Evolutionary conservation across 2,113 vertebrate species (phyloP), one percentile per base, ranked within the genome.

Genomic region (Plecotus auritus): DNA sequence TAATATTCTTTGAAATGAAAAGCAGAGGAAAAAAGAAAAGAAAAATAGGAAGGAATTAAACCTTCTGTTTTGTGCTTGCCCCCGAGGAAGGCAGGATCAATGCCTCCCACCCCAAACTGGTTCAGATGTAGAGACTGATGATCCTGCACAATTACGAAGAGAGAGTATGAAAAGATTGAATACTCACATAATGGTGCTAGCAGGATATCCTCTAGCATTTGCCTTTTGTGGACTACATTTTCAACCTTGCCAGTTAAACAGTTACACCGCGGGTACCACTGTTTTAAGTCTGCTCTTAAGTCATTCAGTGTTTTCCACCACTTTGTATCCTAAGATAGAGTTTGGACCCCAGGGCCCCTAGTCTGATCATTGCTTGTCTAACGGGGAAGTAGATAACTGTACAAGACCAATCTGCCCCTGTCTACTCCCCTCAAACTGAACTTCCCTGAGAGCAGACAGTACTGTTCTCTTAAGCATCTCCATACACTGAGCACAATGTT

Each of bases 31-130:
- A 89, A 87, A 26, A 93, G 49, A 6, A 86, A 77, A 66, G 32
- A 83, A 74, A 87, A 77, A 78, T 12, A 70, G 32, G 73, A 82
- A 86, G 54, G 93, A 72, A 91, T 88, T 87, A 74, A 92, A 35
- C 8, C 14, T 18, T 23, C 23, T 56, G 1, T 91, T 93, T 67
- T 81, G 54, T 35, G n/a, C 18, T 88, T 77, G 22, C 28, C 49
- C 5, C 5, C 9, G 1, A 42, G 9, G 32, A 77, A 17, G 42
- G n/a, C 20, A 72, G 22, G 26, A 77, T 72, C 67, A 18, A 28
- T 42, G 32, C 4, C 18, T 40, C 28, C 4, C 37, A 47, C 4
- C 9, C 16, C 18, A 84, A 47, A 49, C 2, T 64, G 26, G 20
- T 45, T 59, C 67, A 67, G 9, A 49, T 67, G n/a, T 37, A 72